phyloP scores from a whole-genome alignment of 37 sponge, comb jelly and placozoan species.

The Axinella damicornis region DNA sequence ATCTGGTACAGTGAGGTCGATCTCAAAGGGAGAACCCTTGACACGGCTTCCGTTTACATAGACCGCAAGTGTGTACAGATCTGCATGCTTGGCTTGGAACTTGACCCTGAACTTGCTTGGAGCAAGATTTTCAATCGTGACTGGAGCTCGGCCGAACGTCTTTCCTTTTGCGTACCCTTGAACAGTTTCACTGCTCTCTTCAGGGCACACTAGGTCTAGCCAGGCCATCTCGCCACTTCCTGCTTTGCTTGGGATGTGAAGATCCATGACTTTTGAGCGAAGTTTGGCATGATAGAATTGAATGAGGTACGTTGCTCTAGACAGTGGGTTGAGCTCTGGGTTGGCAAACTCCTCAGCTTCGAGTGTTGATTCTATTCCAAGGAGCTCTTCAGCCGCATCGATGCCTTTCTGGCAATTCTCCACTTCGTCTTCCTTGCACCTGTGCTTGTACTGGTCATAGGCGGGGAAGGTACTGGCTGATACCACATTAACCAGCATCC shows the following conservation, averaged over 20 bases:
- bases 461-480: slow-evolving; percentile 57
- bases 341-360: slow-evolving; percentile 72
- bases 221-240: slow-evolving; percentile 37
- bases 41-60: slow-evolving; percentile 47
- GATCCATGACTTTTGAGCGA: neutral
- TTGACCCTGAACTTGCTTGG: slow-evolving; percentile 3
- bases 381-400: slow-evolving; percentile 66
- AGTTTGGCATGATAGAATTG: slow-evolving; percentile 60
- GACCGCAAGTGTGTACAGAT: slow-evolving; percentile 52
- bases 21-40: slow-evolving; percentile 66
- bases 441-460: slow-evolving; percentile 10
- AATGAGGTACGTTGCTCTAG: slow-evolving; percentile 86
- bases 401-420: slow-evolving; percentile 66
- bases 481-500: slow-evolving; percentile 63
- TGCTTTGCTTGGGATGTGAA: slow-evolving; percentile 30
- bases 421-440: neutral
- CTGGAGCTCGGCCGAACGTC: slow-evolving; percentile 23
- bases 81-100: slow-evolving; percentile 41
- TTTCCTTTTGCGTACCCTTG: slow-evolving; percentile 1
- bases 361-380: slow-evolving; percentile 72
- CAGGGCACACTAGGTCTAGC: slow-evolving; percentile 20
- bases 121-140: neutral
- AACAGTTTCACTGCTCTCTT: neutral
- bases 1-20: slow-evolving; percentile 16
- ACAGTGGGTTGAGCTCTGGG: slow-evolving; percentile 75